A percentile compares a stretch with the other conserved stretches of the same genome.
Conservation (phyloP, 2,113 vertebrate genomes). For the Equus przewalskii region DNA sequence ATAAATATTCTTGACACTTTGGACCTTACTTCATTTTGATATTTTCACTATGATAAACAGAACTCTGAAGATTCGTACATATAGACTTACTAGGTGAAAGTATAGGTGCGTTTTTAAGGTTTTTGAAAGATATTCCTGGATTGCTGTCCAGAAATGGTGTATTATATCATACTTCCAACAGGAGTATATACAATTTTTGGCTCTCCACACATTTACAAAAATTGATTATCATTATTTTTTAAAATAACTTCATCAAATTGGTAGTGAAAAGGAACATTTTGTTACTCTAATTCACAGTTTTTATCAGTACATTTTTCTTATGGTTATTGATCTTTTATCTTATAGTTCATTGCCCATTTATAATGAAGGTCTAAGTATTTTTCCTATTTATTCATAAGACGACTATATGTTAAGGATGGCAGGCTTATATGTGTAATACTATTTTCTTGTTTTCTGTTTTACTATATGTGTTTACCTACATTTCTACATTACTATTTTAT, state of each 20-base stretch:
- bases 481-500: neutral
- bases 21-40: neutral
- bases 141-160: neutral
- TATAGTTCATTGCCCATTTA: neutral
- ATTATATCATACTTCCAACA: neutral
- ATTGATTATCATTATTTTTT: neutral
- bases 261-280: neutral
- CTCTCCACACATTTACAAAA: neutral
- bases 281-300: neutral
- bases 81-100: neutral
- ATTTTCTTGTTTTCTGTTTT: neutral
- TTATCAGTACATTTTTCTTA: neutral
- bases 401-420: neutral
- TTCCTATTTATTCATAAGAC: neutral
- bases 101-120: neutral
- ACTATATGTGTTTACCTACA: neutral
- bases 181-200: neutral
- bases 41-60: neutral
- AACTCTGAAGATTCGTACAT: neutral
- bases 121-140: neutral
- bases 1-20: neutral
- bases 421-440: neutral
- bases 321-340: neutral
- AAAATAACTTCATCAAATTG: neutral
- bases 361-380: neutral